Conservation (phyloP, 2,113 vertebrate genomes). For the Ibidorhyncha struthersii region DNA sequence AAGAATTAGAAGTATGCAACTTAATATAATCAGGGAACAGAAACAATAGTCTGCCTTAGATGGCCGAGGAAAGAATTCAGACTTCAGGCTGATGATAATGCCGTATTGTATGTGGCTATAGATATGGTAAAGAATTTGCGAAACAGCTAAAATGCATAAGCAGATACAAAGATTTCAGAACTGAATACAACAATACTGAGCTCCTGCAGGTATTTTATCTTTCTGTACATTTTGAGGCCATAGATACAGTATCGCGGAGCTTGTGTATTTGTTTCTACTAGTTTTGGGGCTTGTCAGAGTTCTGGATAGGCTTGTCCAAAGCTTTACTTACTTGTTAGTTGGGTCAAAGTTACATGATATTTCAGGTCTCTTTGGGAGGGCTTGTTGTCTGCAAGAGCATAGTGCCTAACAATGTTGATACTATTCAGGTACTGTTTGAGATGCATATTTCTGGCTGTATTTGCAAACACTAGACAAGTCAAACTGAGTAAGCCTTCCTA, state of each 20-base stretch:
- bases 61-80: background rate
- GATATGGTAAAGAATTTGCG: background rate
- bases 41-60: background rate
- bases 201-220: background rate
- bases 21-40: slow-evolving; percentile 18
- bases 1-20: slow-evolving; percentile 34
- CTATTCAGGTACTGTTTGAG: background rate
- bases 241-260: rapidly evolving
- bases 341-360: background rate
- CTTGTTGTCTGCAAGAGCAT: background rate
- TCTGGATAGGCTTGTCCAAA: background rate
- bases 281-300: background rate
- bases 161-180: background rate
- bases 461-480: background rate
- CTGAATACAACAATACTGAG: background rate
- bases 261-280: background rate
- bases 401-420: background rate
- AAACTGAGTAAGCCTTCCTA: background rate
- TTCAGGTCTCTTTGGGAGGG: background rate
- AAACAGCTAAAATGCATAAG: background rate
- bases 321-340: background rate
- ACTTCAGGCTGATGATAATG: background rate
- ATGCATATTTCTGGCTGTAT: background rate
- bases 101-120: background rate
- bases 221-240: background rate